Percentiles rank a stretch among this genome's conserved stretches.
phyloP scores from a whole-genome alignment of 2,888 invertebrate species.

The Chloroclysta siterata region DNA sequence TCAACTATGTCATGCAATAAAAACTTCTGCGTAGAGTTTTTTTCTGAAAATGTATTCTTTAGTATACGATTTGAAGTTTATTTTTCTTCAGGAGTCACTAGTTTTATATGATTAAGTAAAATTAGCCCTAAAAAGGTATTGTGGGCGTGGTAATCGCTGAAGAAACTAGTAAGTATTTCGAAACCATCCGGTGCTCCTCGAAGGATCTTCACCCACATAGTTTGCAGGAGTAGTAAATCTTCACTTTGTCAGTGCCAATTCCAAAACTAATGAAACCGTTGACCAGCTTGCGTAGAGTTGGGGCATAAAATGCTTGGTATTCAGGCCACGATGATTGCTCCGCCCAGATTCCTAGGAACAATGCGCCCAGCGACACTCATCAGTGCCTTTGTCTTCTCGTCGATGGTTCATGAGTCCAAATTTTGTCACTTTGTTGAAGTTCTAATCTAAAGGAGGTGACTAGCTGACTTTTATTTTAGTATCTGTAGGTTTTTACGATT shows the following conservation, averaged over 20 bases:
- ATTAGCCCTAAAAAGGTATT: neutral
- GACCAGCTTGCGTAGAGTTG: constrained; percentile 41
- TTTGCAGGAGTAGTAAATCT: neutral
- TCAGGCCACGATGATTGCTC: constrained; percentile 72
- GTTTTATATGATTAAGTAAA: neutral
- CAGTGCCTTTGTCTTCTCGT: constrained; percentile 63
- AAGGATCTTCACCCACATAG: neutral
- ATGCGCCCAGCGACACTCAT: constrained; percentile 54
- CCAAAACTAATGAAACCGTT: constrained; percentile 33
- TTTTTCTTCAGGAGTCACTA: neutral
- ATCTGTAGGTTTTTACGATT: neutral
- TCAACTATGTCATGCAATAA: neutral
- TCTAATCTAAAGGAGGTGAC: neutral
- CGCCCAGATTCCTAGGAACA: constrained; percentile 64
- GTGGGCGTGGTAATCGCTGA: neutral
- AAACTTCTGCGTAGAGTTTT: neutral
- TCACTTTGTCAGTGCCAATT: neutral
- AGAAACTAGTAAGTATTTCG: neutral
- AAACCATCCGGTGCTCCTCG: neutral
- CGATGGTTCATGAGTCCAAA: constrained; percentile 34
- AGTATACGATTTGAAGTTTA: neutral
- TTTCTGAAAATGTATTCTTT: neutral
- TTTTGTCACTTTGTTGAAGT: constrained; percentile 25
- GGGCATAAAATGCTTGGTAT: constrained; percentile 58
- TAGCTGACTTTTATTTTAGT: neutral